Evolutionary conservation across 2,888 invertebrate genomes (phyloP), one percentile per base, ranked within the genome.

Genomic region (Apamea sordens): DNA sequence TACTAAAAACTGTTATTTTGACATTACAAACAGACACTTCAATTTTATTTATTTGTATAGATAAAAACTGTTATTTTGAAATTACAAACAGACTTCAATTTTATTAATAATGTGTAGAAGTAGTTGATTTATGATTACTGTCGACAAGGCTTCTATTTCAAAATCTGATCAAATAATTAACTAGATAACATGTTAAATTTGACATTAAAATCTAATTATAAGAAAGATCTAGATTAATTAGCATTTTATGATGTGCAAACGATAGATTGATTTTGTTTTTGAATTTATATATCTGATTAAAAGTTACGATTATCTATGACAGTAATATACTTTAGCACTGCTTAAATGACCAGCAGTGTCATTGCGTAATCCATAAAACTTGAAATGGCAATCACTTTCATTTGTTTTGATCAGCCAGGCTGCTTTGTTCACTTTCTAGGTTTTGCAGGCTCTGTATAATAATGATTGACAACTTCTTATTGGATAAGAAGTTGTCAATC

Each of bases 171-270:
- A 32, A 61, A 61, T 18, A 59, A 32, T 59, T 50, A 21, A 67
- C 13, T 28, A 21, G 21, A 72, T 61, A 71, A 41, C 36, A 85
- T 67, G 36, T 85, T 56, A 61, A 71, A n/a, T n/a, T 82, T 80
- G 72, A 68, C 61, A 79, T 84, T 79, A 68, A n/a, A 72, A 85
- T 71, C 2, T 36, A 47, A 61, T 85, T 36, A 67, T 1, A 32
- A 8, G n/a, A 32, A 44, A n/a, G 32, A 44, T 67, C 4, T 21
- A 32, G 61, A 72, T 72, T 36, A 28, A 47, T 56, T 68, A 32
- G 28, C 71, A 63, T 53, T 67, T 61, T 44, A 68, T 24, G 4
- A 44, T 47, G 28, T 53, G 67, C 5, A n/a, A 53, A 64, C n/a
- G 28, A 18, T 47, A 18, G 21, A 0, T 10, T n/a, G 13, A 50